Percentiles rank a stretch among this genome's conserved stretches.
Conservation (phyloP, 2,113 vertebrate species). For the Cercocebus atys region DNA sequence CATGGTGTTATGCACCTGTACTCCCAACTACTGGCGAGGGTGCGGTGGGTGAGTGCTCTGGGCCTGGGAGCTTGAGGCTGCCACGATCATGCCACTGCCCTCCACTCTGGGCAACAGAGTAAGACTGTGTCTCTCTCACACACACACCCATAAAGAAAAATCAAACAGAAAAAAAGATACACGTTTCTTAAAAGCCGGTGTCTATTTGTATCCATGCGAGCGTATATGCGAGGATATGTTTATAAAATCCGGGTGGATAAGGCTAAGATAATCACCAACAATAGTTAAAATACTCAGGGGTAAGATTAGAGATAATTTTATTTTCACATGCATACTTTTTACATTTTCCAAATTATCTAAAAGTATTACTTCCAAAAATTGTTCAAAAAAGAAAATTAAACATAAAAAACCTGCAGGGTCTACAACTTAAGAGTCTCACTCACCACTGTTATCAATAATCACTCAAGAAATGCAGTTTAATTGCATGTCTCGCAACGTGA, state of each 20-base stretch:
- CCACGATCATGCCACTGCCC: too few species aligned
- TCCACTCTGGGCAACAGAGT: too few species aligned
- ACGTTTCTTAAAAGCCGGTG: background rate
- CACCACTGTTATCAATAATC: background rate
- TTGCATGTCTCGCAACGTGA: rapidly evolving
- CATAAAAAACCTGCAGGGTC: background rate
- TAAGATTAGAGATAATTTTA: background rate
- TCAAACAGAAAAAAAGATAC: background rate
- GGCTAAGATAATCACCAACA: background rate
- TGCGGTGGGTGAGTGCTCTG: too few species aligned
- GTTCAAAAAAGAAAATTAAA: background rate
- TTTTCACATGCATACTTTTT: background rate
- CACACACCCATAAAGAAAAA: background rate
- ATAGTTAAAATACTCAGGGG: background rate
- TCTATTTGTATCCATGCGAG: too few species aligned
- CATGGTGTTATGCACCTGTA: too few species aligned
- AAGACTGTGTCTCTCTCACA: too few species aligned
- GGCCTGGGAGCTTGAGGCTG: too few species aligned
- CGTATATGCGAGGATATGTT: too few species aligned
- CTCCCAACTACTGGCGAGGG: too few species aligned
- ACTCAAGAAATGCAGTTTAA: background rate
- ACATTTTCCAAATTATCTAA: background rate
- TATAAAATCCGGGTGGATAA: background rate
- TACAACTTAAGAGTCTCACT: background rate
- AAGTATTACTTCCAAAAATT: background rate